These are phyloP conservation scores for Ciconia maguari DNA, from an alignment of 2,113 vertebrate genomes.

Conservation along the genomic window DNA sequence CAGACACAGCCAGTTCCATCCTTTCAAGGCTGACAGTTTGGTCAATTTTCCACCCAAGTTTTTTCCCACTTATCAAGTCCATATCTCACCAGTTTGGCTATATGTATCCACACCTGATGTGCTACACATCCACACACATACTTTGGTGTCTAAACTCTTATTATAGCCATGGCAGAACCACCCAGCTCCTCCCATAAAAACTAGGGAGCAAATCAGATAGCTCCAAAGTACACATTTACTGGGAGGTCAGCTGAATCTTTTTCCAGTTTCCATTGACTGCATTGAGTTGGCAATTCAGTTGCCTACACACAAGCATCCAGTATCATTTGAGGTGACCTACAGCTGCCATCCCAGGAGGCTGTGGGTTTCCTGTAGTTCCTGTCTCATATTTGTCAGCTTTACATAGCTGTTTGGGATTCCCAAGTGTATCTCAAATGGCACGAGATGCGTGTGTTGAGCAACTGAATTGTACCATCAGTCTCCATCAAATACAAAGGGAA, in stretches of 20 bases:
- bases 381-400: background rate
- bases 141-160: background rate
- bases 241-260: background rate
- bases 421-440: background rate
- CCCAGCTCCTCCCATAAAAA: background rate
- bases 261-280: background rate
- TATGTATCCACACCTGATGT: too few relatives aligned
- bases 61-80: background rate
- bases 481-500: background rate
- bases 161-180: background rate
- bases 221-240: background rate
- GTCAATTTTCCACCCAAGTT: background rate
- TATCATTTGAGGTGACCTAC: background rate
- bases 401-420: background rate
- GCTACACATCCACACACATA: background rate
- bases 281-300: background rate
- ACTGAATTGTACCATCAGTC: background rate
- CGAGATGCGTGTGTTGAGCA: background rate
- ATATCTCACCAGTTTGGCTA: background rate
- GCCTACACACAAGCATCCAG: background rate
- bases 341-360: background rate
- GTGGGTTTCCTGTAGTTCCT: background rate
- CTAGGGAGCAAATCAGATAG: background rate
- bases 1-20: background rate
- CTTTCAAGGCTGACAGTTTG: background rate